Conservation (phyloP, 2,888 invertebrate species). For the Metacarcinus magister region DNA sequence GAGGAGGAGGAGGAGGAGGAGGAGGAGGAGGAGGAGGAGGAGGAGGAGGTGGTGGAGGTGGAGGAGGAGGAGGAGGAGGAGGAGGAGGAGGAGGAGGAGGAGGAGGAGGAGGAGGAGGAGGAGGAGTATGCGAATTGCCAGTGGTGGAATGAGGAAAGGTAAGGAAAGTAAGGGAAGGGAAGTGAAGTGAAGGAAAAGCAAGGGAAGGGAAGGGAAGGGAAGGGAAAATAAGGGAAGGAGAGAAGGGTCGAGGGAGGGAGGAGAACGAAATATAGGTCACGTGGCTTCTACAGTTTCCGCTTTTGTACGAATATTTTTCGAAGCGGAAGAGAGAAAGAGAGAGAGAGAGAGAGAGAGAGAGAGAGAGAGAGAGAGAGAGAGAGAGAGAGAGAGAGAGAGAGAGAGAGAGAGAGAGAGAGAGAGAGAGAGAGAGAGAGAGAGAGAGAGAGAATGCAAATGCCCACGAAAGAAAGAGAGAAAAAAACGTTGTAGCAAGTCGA, state of each 20-base stretch:
- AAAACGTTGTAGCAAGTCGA: not conserved
- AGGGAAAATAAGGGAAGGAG: not conserved
- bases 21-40: not conserved
- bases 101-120: not conserved
- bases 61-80: not conserved
- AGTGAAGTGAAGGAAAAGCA: not conserved
- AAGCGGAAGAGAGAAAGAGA: not conserved
- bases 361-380: not conserved
- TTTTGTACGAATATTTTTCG: constrained; percentile 15
- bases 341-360: not conserved
- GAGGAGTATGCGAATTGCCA: not conserved
- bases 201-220: not conserved
- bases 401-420: constrained; percentile 26
- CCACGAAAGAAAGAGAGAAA: not conserved
- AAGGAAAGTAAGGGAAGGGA: not conserved
- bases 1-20: not conserved
- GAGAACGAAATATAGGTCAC: not conserved
- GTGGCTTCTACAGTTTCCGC: constrained; percentile 26
- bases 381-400: constrained; percentile 26
- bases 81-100: not conserved
- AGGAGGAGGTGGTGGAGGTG: not conserved
- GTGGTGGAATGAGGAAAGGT: not conserved
- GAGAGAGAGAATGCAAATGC: not conserved
- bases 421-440: constrained; percentile 26
- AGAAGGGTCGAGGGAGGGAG: not conserved